Base-by-base conservation (phyloP, 1,140 invertebrate species). In the Pachypeltis micranthus region DNA sequence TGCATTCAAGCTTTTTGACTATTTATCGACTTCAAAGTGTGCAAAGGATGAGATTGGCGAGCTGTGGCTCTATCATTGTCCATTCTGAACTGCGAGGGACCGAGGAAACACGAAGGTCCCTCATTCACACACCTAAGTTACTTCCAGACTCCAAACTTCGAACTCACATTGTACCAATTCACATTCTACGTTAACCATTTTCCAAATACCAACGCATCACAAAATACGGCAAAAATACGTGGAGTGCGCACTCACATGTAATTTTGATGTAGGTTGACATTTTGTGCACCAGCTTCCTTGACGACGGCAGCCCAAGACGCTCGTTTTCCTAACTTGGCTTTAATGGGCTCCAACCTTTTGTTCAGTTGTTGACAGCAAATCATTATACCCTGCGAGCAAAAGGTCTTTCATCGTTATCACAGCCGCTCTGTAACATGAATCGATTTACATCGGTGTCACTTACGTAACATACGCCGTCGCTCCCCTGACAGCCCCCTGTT, bases 401-500 rank as follows among this genome's bases (percentile, higher is more conserved):
- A 16, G 16, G 31, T 39, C 16, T 39, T 39, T 16, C 7, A 39
- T 39, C 31, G 7, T 39, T 7, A 39, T 39, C 7, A 16, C 7
- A 39, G 16, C 16, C 31, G 7, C 16, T 39, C 16, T 39, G 31
- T 10, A 39, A 39, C n/a, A n/a, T n/a, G n/a, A n/a, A n/a, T n/a
- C n/a, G 7, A n/a, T 39, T 39, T 39, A 39, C 34, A 39, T 21
- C 16, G 7, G 10, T 55, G 7, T 21, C 7, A 39, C 31, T 63
- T 51, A 83, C 84, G 64, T 78, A 83, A 62, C 81, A 81, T 7
- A 81, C 77, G 12, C 77, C 72, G 71, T 91, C 88, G 70, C 84
- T 87, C 0, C 84, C 81, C 1, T 85, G 72, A 67, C 85, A 85
- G 0, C 85, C 87, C n/a, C 84, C 87, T 3, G 83, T 86, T 0